These are phyloP conservation scores for Cariama cristata DNA, from an alignment of 2,113 vertebrate genomes.

Conservation along the genomic window DNA sequence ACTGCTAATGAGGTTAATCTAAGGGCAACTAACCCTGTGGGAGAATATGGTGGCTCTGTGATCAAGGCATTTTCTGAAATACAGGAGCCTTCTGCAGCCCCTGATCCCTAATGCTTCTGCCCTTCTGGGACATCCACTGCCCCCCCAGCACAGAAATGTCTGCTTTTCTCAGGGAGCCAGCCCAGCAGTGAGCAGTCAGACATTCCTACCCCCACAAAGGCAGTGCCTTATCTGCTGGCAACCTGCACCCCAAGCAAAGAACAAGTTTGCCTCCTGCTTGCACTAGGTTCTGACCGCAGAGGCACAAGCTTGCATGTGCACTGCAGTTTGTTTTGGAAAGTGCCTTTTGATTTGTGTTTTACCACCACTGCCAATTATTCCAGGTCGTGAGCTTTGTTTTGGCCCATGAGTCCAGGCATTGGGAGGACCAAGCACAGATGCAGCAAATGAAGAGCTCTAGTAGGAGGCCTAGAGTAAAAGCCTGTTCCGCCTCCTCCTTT, in stretches of 20 bases:
- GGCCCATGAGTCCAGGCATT: background rate
- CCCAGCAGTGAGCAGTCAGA: background rate
- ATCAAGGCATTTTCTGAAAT: background rate
- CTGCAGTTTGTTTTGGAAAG: background rate
- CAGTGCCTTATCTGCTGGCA: background rate
- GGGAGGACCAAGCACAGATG: background rate
- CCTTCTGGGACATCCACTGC: background rate
- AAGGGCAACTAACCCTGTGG: conserved; percentile 6
- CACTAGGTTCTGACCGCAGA: background rate
- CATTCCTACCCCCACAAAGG: background rate
- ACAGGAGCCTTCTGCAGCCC: background rate
- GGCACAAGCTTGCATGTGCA: rapidly evolving
- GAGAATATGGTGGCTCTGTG: background rate
- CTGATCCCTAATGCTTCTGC: background rate
- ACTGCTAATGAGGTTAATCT: conserved; percentile 46
- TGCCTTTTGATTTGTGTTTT: background rate
- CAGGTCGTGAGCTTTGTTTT: background rate
- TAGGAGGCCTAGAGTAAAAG: background rate
- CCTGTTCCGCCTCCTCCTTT: background rate
- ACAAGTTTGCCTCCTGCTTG: background rate
- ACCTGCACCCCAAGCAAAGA: background rate
- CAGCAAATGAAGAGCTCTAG: background rate
- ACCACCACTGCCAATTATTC: background rate
- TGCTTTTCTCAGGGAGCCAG: background rate
- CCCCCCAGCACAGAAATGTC: background rate